Conservation (phyloP, 2,113 vertebrate genomes). For the Cyanistes caeruleus region DNA sequence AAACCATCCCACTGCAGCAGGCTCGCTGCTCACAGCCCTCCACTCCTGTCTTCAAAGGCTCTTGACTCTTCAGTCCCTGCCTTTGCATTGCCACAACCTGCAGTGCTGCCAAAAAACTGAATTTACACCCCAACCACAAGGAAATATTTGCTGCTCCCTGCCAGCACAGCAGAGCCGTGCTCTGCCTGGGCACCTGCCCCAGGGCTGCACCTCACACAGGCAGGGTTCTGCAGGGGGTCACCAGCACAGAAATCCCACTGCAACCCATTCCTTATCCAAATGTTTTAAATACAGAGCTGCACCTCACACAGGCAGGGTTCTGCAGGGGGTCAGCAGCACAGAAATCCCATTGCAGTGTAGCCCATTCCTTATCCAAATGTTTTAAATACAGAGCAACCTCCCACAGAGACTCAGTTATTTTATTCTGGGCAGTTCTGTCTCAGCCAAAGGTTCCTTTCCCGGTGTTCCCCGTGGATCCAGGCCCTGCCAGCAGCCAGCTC, state of each 20-base stretch:
- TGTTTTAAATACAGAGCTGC: background rate
- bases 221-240: background rate
- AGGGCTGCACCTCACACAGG: background rate
- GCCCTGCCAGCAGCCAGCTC: background rate
- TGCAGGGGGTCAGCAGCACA: background rate
- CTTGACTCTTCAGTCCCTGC: background rate
- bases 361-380: background rate
- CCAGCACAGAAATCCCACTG: background rate
- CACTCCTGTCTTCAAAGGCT: background rate
- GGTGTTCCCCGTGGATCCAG: rapidly evolving
- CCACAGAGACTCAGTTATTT: background rate
- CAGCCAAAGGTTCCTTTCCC: background rate
- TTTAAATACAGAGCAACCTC: background rate
- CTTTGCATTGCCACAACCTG: background rate
- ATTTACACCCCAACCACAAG: background rate
- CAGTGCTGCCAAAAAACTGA: background rate
- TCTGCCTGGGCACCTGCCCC: background rate
- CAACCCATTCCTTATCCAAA: background rate
- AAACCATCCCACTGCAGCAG: background rate
- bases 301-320: background rate
- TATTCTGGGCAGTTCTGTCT: background rate
- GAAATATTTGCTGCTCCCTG: background rate
- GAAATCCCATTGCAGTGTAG: rapidly evolving
- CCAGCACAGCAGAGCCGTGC: background rate
- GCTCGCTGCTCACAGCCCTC: rapidly evolving